Evolutionary conservation across 2,888 invertebrate genomes (phyloP), one percentile per base, ranked within the genome.

Genomic region (Helobdella robusta): DNA sequence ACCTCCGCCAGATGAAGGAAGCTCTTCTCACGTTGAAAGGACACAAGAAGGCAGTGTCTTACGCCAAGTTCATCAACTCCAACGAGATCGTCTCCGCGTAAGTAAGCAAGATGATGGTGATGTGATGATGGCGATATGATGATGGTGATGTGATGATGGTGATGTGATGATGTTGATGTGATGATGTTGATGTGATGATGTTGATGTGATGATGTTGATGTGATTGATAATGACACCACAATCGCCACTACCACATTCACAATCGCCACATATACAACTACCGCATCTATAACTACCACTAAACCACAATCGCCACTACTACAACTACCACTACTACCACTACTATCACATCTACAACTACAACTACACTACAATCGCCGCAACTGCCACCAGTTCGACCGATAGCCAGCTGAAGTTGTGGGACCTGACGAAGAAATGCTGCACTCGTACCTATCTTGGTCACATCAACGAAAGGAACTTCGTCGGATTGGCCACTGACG

Each of bases 391-490:
- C 72, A 82, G 81, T n/a, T 91, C 91, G 1, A 93, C 92, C 0
- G 92, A 90, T 81, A 89, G 89, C 54, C 89, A 89, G 75, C 80
- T 92, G 62, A 91, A 91, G 81, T 84, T 93, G 81, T 94, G 93
- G 93, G 87, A 87, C 74, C 86, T 92, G 23, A 86, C 87, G 73
- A 74, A 74, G 59, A 73, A 86, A 20, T 30, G 87, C 70, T 89
- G 89, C 79, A 81, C 89, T 66, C 84, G 90, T 30, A 90, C 91
- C 0, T 91, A 92, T 81, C 86, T 87, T 20, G 93, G 93, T 0
- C 93, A 94, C 80, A 85, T 87, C 5, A 94, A 94, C 78, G 93
- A 93, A 81, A 93, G 93, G 80, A 93, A 93, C 80, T 94, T 94
- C 81, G 92, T 94, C 2, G 93, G 93, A 0, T 81, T 94, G 59